Evolutionary conservation across 2,888 invertebrate genomes (phyloP).

Genomic region (Exocentrus adspersus): DNA sequence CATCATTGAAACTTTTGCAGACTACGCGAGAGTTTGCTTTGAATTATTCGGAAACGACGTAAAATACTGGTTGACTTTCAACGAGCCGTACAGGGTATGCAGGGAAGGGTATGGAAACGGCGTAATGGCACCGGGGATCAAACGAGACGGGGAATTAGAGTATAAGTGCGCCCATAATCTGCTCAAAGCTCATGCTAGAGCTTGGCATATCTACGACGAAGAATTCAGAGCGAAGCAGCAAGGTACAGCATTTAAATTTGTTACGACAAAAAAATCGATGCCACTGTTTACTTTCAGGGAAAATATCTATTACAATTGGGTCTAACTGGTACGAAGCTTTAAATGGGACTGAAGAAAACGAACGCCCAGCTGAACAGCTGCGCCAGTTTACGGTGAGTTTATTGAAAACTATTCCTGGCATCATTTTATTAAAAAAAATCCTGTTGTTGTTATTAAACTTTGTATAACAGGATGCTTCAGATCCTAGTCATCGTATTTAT

Average conservation of each 20-base stretch:
- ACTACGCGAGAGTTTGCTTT: conserved; percentile 66
- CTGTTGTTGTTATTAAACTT: too few relatives aligned
- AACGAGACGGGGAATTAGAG: conserved; percentile 64
- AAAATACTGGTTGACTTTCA: conserved; percentile 66
- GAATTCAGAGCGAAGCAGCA: conserved; percentile 62
- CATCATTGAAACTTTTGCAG: conserved; percentile 68
- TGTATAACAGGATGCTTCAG: too few relatives aligned
- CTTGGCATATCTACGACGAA: conserved; percentile 71
- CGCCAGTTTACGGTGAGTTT: conserved; percentile 67
- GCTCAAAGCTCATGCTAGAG: conserved; percentile 73
- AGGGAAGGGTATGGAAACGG: conserved; percentile 43
- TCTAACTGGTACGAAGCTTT: conserved; percentile 72
- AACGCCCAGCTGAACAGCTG: conserved; percentile 68
- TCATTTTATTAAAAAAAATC: too few relatives aligned
- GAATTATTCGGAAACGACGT: conserved; percentile 52
- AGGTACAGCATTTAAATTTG: conserved; percentile 29
- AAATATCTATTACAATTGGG: conserved; percentile 65
- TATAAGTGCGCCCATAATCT: conserved; percentile 73
- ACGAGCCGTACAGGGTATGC: conserved; percentile 62
- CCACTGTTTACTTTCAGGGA: conserved; percentile 21
- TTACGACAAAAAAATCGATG: neutral
- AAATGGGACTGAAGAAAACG: conserved; percentile 66
- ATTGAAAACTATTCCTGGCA: too few relatives aligned
- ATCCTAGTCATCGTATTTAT: too few relatives aligned
- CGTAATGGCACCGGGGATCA: conserved; percentile 56